phyloP scores from a whole-genome alignment of 2,888 invertebrate genomes.

The Ectemnius cavifrons region DNA sequence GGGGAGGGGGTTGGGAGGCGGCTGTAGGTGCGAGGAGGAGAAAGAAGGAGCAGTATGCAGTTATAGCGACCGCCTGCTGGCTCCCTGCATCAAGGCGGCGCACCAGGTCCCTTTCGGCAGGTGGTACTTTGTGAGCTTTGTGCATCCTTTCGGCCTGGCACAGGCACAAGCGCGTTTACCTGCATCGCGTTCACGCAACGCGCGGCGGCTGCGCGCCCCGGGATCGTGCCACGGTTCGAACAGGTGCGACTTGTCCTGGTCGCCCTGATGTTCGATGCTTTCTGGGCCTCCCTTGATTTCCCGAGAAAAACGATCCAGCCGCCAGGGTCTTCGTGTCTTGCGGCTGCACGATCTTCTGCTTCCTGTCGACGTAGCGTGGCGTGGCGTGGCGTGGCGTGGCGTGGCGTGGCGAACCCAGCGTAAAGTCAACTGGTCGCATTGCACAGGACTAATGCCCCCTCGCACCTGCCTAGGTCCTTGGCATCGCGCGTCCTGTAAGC shows the following conservation, averaged over 20 bases:
- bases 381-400: not conserved
- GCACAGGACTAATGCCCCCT: not conserved
- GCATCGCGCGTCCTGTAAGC: not conserved
- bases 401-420: not conserved
- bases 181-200: conserved; percentile 7
- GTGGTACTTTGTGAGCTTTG: conserved; percentile 66
- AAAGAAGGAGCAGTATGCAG: conserved; percentile 48
- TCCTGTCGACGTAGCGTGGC: no score
- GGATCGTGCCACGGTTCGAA: conserved; percentile 5
- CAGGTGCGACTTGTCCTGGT: not conserved
- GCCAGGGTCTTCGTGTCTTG: not conserved
- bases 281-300: not conserved
- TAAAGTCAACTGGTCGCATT: not conserved
- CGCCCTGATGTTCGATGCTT: not conserved
- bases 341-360: no score
- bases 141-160: conserved; percentile 55
- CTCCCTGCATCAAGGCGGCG: conserved; percentile 46
- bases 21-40: conserved; percentile 22
- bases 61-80: conserved; percentile 55
- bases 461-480: conserved; percentile 30
- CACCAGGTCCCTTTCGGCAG: conserved; percentile 61
- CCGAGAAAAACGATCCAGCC: not conserved
- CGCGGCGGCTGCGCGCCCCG: not conserved
- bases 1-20: not conserved
- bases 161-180: not conserved